A percentile compares a stretch with the other conserved stretches of the same genome.
These are phyloP conservation scores for Hermatobates lingyangjiaoensis DNA, from an alignment of 1,140 invertebrate genomes.

Conservation along the genomic window DNA sequence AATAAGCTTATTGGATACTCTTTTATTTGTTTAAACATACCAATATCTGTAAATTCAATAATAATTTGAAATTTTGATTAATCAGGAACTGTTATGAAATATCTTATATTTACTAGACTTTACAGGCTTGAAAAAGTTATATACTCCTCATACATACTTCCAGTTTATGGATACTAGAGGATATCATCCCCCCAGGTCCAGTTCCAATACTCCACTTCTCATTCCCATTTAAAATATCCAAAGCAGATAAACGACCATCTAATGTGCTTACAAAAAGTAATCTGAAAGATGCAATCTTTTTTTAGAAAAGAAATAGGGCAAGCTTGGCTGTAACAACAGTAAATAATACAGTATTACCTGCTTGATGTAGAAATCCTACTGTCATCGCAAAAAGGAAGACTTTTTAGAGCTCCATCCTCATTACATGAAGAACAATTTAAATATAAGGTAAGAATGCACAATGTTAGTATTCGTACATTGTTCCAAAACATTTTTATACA, in stretches of 20 bases:
- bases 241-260: conserved; percentile 63
- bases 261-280: conserved; percentile 68
- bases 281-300: no score
- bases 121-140: not conserved
- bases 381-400: no score
- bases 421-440: no score
- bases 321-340: no score
- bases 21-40: not conserved
- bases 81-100: not conserved
- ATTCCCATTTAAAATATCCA: conserved; percentile 48
- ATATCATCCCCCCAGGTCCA: conserved; percentile 48
- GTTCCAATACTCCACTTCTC: conserved; percentile 55
- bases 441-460: no score
- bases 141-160: conserved; percentile 34
- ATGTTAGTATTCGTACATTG: no score
- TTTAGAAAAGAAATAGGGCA: no score
- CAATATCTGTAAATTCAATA: not conserved
- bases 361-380: no score
- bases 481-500: no score
- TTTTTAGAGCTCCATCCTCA: no score
- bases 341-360: no score
- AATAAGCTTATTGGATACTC: not conserved
- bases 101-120: not conserved
- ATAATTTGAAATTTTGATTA: not conserved
- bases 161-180: conserved; percentile 63